Evolutionary conservation across 2,113 vertebrate genomes (phyloP).

Genomic region (Aspiorhynchus laticeps): DNA sequence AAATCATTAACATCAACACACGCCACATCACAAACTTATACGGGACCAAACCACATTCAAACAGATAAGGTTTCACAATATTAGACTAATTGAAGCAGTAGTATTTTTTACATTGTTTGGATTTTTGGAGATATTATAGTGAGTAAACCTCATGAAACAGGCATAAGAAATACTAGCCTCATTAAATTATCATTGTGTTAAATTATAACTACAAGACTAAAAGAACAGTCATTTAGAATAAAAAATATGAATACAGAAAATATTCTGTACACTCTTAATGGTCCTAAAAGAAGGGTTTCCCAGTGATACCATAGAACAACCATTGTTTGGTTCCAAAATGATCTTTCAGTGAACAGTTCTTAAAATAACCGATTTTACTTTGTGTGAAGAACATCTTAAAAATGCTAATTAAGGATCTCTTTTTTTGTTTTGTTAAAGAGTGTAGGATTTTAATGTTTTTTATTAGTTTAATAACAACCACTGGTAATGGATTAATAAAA

Average conservation of each 20-base stretch:
- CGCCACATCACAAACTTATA: conserved; percentile 5
- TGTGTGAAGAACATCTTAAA: too few relatives aligned
- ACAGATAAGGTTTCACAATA: conserved; percentile 11
- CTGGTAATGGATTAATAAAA: not conserved
- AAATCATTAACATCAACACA: conserved; percentile 47
- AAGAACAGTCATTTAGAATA: not conserved
- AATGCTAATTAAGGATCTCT: not conserved
- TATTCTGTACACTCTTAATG: not conserved
- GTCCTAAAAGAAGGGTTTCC: too few relatives aligned
- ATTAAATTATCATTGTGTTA: not conserved
- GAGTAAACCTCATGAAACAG: not conserved
- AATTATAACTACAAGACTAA: not conserved
- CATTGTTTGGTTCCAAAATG: too few relatives aligned
- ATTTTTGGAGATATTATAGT: not conserved
- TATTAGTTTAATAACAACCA: too few relatives aligned
- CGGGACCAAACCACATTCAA: conserved; percentile 7
- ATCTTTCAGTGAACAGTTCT: too few relatives aligned
- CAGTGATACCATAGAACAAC: too few relatives aligned
- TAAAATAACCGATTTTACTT: too few relatives aligned
- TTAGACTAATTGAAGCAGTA: not conserved
- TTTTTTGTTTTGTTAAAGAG: too few relatives aligned
- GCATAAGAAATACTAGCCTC: not conserved
- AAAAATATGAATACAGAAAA: not conserved
- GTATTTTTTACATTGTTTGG: not conserved
- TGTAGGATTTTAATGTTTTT: too few relatives aligned